Evolutionary conservation across 2,113 vertebrate genomes (phyloP), one percentile per base, ranked within the genome.

Genomic region (Callaeas wilsoni): DNA sequence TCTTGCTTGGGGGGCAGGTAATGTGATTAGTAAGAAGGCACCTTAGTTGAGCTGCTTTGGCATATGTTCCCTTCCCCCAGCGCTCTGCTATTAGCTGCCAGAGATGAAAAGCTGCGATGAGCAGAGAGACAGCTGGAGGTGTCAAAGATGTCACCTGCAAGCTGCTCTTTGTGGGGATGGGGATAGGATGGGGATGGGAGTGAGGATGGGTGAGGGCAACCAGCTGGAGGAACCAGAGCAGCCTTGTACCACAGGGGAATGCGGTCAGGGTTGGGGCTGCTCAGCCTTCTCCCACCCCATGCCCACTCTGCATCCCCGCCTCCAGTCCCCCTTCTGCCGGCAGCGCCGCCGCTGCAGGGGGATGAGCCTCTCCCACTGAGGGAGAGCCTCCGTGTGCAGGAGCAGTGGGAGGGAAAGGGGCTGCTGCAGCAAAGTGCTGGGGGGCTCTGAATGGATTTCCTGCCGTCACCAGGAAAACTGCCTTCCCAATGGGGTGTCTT

Each of bases 101-200:
- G 71, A 86, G 87, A 93, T 88, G 35, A 96, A 88, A 94, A 96
- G 89, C 79, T 9, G 46, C 3, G 0, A 56, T 16, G 55, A 74
- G 73, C 56, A 83, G 62, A 63, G 74, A 85, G 70, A 41, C 69
- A 94, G 89, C 65, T 63, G 78, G 81, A 91, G 50, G 69, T 91
- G 93, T 93, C 90, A 91, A 16, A 77, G 64, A 67, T 96, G 90
- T 89, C 92, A 91, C 87, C 87, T 81, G 73, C 84, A 69, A 87
- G 69, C 73, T 88, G 89, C 83, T 88, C 62, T 78, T 75, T 70
- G 79, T 39, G 22, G 60, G 27, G 64, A 63, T 53, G n/a, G 50
- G 49, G 32, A 41, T 41, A 25, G 50, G 52, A 16, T 41, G 33
- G 12, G 47, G 59, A 44, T 59, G 75, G 37, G 44, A 37, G 30